These are phyloP conservation scores for Polietes domitor DNA, from an alignment of 2,888 invertebrate genomes.

Conservation along the genomic window DNA sequence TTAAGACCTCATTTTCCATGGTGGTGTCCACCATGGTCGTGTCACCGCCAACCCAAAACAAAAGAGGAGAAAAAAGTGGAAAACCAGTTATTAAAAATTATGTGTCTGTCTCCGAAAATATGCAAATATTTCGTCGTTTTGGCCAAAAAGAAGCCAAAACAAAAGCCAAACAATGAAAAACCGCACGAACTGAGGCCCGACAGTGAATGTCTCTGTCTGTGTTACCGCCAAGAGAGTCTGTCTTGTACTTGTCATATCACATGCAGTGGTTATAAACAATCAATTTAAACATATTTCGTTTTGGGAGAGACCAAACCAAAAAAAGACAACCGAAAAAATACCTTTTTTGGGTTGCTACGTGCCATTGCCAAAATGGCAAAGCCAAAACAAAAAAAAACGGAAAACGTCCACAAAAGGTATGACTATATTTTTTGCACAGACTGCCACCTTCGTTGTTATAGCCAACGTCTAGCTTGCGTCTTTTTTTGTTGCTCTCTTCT, in stretches of 20 bases:
- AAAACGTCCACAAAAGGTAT: conserved; percentile 26
- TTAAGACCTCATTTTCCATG: conserved; percentile 1
- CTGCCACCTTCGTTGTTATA: not conserved
- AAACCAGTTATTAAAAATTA: conserved; percentile 39
- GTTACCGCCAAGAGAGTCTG: not conserved
- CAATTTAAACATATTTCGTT: conserved; percentile 52
- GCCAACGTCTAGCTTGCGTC: not conserved
- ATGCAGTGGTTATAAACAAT: conserved; percentile 64
- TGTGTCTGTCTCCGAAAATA: conserved; percentile 31
- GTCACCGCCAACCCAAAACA: not conserved
- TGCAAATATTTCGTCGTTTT: conserved; percentile 35
- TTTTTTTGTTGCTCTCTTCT: not conserved
- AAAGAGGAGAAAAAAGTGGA: not conserved
- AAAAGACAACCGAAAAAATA: not conserved
- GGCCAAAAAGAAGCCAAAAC: not conserved
- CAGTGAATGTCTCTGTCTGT: conserved; percentile 20
- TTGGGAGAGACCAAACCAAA: not conserved
- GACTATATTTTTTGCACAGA: conserved; percentile 2
- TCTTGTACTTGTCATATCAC: conserved; percentile 55
- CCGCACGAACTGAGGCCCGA: too few relatives aligned
- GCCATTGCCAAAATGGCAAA: conserved; percentile 49
- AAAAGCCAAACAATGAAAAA: not conserved
- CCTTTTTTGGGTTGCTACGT: conserved; percentile 53
- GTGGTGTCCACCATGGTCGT: not conserved
- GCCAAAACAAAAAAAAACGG: not conserved